Conservation (phyloP, 2,113 vertebrate genomes). For the Toxotes chatareus region DNA sequence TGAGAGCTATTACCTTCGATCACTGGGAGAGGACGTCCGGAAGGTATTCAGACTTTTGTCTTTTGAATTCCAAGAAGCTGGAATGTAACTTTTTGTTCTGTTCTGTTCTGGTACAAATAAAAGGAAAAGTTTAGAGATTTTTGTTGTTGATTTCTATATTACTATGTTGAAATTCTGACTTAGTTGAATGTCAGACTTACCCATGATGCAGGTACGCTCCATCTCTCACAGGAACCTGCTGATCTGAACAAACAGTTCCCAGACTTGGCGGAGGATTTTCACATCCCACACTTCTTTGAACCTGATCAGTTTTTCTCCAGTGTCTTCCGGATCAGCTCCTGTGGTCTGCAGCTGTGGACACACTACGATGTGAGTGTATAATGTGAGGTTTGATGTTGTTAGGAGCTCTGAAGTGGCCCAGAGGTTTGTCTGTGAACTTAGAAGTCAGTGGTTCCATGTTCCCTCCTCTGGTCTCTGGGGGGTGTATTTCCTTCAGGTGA, state of each 20-base stretch:
- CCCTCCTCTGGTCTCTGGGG: background rate
- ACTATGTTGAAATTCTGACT: too few relatives aligned
- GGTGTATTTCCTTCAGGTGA: conserved; percentile 85
- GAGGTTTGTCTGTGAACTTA: background rate
- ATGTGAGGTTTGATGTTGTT: background rate
- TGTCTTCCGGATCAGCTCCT: conserved; percentile 96
- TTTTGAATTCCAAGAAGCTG: background rate
- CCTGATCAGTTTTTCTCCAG: conserved; percentile 94
- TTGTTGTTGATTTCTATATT: too few relatives aligned
- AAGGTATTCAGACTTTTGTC: conserved; percentile 83
- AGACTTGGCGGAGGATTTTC: conserved; percentile 89
- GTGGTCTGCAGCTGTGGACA: conserved; percentile 95
- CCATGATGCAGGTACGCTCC: too few relatives aligned
- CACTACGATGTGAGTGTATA: conserved; percentile 92
- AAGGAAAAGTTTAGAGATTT: background rate
- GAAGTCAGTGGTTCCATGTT: background rate
- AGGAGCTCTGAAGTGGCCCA: background rate
- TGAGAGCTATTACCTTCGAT: conserved; percentile 96
- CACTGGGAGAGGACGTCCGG: conserved; percentile 92
- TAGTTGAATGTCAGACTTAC: background rate
- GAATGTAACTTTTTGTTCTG: background rate
- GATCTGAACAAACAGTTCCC: conserved; percentile 95
- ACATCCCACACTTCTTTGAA: conserved; percentile 90
- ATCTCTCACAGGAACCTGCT: conserved; percentile 89
- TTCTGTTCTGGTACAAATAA: background rate